Percentiles rank a stretch among this genome's conserved stretches.
These are phyloP conservation scores for Glareola pratincola DNA, from an alignment of 2,113 vertebrate genomes.

Conservation along the genomic window DNA sequence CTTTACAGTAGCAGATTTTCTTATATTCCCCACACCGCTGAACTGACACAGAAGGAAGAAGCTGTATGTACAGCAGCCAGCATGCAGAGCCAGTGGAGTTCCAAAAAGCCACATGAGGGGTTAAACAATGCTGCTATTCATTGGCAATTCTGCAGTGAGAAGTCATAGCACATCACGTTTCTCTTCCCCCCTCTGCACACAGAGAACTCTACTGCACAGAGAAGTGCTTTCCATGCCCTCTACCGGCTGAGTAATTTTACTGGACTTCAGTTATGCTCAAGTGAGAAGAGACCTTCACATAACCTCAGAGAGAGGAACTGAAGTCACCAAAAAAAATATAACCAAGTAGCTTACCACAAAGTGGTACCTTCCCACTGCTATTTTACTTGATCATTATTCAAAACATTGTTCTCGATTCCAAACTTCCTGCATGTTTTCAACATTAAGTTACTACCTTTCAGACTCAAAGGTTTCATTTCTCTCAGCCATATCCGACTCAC, in stretches of 20 bases:
- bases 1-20: neutral
- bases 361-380: neutral
- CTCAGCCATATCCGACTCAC: neutral
- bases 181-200: fast-evolving
- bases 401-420: neutral
- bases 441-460: neutral
- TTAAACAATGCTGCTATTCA: neutral
- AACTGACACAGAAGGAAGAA: neutral
- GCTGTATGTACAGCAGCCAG: neutral
- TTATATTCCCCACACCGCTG: neutral
- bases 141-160: neutral
- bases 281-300: neutral
- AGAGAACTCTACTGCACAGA: neutral
- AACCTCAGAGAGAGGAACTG: neutral
- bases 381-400: neutral
- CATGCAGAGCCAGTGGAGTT: neutral
- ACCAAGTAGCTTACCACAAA: neutral
- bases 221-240: neutral
- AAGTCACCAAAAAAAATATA: neutral
- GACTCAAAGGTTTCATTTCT: neutral
- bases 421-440: neutral
- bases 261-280: neutral
- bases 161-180: neutral
- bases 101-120: neutral
- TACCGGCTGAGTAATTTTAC: neutral